phyloP scores from a whole-genome alignment of 64 coral and sea anemone species.

The Montipora capricornis region DNA sequence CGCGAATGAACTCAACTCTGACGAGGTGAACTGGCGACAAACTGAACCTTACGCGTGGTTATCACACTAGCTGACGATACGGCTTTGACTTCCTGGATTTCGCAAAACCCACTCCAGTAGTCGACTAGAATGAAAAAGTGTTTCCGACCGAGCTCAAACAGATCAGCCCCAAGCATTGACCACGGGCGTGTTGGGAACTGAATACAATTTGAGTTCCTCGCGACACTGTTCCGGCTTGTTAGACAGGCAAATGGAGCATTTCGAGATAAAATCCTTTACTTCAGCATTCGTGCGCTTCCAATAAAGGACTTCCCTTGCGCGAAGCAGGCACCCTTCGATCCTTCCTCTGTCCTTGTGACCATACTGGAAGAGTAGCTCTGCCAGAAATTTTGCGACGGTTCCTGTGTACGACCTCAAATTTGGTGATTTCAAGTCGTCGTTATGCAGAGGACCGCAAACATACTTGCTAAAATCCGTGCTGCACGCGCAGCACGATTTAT shows the following conservation, averaged over 20 bases:
- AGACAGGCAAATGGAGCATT: neutral
- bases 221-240: neutral
- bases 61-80: slow-evolving; percentile 11
- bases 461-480: too few species aligned
- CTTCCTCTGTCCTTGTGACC: neutral
- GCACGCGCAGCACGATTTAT: too few species aligned
- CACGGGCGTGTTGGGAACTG: slow-evolving; percentile 27
- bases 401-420: neutral
- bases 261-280: slow-evolving; percentile 29
- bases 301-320: slow-evolving; percentile 33
- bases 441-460: too few species aligned
- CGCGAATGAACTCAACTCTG: slow-evolving; percentile 30
- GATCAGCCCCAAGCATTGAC: slow-evolving; percentile 31
- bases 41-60: slow-evolving; percentile 52
- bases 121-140: slow-evolving; percentile 35
- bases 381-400: neutral
- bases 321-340: neutral
- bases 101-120: slow-evolving; percentile 60
- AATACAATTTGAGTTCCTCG: neutral
- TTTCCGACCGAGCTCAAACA: slow-evolving; percentile 21
- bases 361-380: neutral
- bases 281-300: slow-evolving; percentile 43
- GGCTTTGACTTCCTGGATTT: slow-evolving; percentile 51
- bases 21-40: slow-evolving; percentile 36
- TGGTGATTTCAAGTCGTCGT: too few species aligned